Percentiles rank a stretch among this genome's conserved stretches.
Conservation (phyloP, 2,797 vertebrate species). For the Amblyraja radiata region DNA sequence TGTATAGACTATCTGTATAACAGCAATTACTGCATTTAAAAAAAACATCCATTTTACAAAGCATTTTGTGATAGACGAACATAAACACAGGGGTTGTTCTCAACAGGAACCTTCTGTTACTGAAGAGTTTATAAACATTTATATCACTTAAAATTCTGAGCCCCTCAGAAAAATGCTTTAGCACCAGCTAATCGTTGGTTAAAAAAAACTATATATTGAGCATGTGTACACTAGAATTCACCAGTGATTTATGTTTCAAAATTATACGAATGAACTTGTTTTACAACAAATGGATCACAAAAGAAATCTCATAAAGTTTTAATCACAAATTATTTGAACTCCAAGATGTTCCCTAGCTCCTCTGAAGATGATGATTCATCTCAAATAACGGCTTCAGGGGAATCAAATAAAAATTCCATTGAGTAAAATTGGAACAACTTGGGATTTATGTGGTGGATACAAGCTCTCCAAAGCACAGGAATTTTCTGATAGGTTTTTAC, state of each 20-base stretch:
- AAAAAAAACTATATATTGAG: not conserved
- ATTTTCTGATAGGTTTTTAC: not conserved
- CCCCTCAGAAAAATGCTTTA: not conserved
- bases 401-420: not conserved
- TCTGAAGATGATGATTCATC: not conserved
- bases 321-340: not conserved
- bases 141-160: not conserved
- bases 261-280: not conserved
- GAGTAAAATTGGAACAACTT: not conserved
- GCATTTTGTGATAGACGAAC: not conserved
- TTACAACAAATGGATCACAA: not conserved
- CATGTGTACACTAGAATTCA: not conserved
- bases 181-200: not conserved
- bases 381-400: not conserved
- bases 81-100: not conserved
- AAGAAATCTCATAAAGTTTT: not conserved
- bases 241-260: not conserved
- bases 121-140: not conserved
- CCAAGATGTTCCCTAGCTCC: not conserved
- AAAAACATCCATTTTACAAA: not conserved
- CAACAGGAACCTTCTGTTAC: not conserved
- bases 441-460: not conserved
- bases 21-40: not conserved
- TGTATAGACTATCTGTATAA: not conserved
- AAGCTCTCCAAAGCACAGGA: not conserved